These are phyloP conservation scores for Suricata suricatta DNA, from an alignment of 2,113 vertebrate genomes.

Conservation along the genomic window DNA sequence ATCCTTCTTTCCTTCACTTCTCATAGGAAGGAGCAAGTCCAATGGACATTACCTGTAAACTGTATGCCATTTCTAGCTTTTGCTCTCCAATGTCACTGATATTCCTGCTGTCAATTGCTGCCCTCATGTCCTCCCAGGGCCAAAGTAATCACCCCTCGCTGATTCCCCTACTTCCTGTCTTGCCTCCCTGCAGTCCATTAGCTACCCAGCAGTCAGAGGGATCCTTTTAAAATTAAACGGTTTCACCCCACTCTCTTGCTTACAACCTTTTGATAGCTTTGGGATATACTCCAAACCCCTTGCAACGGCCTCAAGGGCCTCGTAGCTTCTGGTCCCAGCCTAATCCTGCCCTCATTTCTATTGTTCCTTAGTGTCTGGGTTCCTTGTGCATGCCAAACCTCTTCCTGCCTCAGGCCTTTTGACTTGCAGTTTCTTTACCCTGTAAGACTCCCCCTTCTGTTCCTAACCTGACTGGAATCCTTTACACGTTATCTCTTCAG, in stretches of 20 bases:
- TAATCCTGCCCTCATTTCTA: neutral
- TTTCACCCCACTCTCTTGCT: neutral
- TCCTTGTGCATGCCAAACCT: neutral
- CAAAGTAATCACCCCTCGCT: neutral
- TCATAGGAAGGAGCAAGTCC: neutral
- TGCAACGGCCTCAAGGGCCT: neutral
- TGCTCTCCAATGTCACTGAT: neutral
- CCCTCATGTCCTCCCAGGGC: neutral
- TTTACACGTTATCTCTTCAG: neutral
- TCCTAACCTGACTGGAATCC: neutral
- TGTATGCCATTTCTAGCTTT: neutral
- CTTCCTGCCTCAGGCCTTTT: neutral
- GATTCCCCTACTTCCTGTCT: neutral
- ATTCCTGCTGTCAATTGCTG: neutral
- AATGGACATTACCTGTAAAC: neutral
- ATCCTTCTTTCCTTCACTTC: neutral
- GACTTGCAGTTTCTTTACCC: neutral
- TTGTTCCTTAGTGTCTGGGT: neutral
- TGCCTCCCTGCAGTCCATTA: neutral
- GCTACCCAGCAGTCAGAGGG: neutral
- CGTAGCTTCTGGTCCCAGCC: neutral
- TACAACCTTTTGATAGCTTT: neutral
- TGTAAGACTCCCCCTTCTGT: neutral
- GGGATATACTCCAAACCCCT: neutral
- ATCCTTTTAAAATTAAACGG: neutral